phyloP scores from a whole-genome alignment of 2,113 vertebrate species.

The Spea multiplicata region DNA sequence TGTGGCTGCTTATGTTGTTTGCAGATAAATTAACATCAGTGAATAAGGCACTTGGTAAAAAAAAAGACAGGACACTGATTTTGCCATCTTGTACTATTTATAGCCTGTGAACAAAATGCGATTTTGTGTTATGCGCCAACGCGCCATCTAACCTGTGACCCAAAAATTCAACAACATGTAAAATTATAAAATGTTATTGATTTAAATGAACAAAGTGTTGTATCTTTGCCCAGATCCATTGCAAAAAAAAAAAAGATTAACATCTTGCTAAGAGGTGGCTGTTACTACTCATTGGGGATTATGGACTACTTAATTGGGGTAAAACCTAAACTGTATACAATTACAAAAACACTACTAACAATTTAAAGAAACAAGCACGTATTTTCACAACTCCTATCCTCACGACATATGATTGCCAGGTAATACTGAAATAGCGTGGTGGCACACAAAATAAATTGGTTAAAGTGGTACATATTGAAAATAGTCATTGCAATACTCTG shows the following conservation, averaged over 20 bases:
- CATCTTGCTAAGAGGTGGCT: slow-evolving; percentile 20
- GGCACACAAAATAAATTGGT: too few species aligned
- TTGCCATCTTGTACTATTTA: slow-evolving; percentile 40
- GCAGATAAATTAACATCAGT: slow-evolving; percentile 28
- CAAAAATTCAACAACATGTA: slow-evolving; percentile 9
- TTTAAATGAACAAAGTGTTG: slow-evolving; percentile 23
- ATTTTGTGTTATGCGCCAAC: slow-evolving; percentile 9
- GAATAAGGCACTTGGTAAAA: slow-evolving; percentile 35
- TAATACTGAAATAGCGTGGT: too few species aligned
- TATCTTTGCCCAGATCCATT: slow-evolving; percentile 25
- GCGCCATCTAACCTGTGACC: slow-evolving; percentile 2
- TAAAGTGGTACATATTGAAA: too few species aligned
- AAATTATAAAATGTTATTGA: slow-evolving; percentile 41
- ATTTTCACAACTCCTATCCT: too few species aligned
- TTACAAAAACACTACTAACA: background rate
- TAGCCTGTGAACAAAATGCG: slow-evolving; percentile 12
- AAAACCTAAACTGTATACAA: slow-evolving; percentile 9
- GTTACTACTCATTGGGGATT: slow-evolving; percentile 15
- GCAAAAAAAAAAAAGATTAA: background rate
- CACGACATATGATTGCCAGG: too few species aligned
- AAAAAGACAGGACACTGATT: slow-evolving; percentile 32
- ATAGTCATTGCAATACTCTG: too few species aligned
- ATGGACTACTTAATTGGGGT: slow-evolving; percentile 32
- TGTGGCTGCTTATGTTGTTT: slow-evolving; percentile 23
- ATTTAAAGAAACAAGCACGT: too few species aligned